Evolutionary conservation across 1,140 invertebrate species (phyloP), one percentile per base, ranked within the genome.

Genomic region (Aphelenchoides besseyi): DNA sequence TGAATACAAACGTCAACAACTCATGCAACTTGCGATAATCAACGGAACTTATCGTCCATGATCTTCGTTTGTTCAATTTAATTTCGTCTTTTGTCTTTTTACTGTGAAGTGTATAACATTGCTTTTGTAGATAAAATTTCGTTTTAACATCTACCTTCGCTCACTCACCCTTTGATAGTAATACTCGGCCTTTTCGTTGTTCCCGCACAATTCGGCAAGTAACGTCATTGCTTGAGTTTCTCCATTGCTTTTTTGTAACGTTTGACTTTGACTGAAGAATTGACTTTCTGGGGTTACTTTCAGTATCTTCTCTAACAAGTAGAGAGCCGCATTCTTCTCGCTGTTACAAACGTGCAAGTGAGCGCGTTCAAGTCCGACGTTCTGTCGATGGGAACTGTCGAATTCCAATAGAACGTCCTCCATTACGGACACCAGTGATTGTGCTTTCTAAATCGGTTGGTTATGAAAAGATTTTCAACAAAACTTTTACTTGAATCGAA

Each of bases 1-100:
- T 48, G 77, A 77, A 62, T 71, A 79, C 70, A 79, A 79, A 54
- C 75, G 77, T 30, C 75, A 67, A 28, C 77, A 79, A 66, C 75
- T 79, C 26, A 33, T 78, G 9, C 76, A 78, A 55, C 33, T 78
- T 18, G 76, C 76, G 30, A 77, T 77, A 48, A 77, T 77, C 67
- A 77, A 74, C 33, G 75, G 75, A 16, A 79, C 69, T 18, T 76
- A 70, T 37, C 64, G 53, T 67, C 28, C 48, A n/a, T 52, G 48
- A 52, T n/a, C n/a, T n/a, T n/a, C n/a, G n/a, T n/a, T n/a, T n/a
- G n/a, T n/a, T n/a, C n/a, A n/a, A n/a, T n/a, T n/a, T n/a, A n/a
- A n/a, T n/a, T n/a, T n/a, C n/a, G n/a, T n/a, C n/a, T n/a, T n/a
- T n/a, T n/a, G n/a, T n/a, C n/a, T n/a, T n/a, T n/a, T n/a, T n/a